Evolutionary conservation across 2,113 vertebrate species (phyloP).

Genomic region (Beaufortia kweichowensis): DNA sequence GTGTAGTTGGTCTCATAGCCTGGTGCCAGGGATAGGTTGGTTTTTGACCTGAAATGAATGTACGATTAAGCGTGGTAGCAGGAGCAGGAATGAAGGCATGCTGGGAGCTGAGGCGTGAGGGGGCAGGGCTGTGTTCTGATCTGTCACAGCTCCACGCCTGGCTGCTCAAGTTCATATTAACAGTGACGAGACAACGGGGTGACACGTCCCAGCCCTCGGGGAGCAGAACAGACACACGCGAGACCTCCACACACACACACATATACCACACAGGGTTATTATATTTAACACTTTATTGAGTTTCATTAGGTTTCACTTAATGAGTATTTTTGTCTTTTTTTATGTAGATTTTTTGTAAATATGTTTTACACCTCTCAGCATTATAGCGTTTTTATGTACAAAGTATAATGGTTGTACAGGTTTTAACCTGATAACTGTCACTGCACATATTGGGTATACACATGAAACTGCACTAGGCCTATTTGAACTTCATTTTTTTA

Average conservation of each 20-base stretch:
- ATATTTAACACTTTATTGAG: too few species aligned
- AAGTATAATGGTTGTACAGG: too few species aligned
- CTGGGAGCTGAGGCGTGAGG: constrained; percentile 45
- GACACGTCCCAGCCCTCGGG: constrained; percentile 70
- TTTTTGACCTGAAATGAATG: constrained; percentile 71
- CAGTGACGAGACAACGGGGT: constrained; percentile 72
- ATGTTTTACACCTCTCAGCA: too few species aligned
- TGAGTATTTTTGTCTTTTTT: too few species aligned
- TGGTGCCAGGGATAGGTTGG: constrained; percentile 52
- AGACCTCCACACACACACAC: constrained; percentile 44
- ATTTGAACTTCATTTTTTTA: too few species aligned
- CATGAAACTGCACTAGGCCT: too few species aligned
- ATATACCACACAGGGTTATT: constrained; percentile 19
- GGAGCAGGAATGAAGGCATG: constrained; percentile 58
- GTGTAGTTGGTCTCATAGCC: constrained; percentile 37
- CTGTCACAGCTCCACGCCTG: constrained; percentile 71
- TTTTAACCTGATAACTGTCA: too few species aligned
- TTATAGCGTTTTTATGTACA: too few species aligned
- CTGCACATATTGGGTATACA: too few species aligned
- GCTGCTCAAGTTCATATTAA: constrained; percentile 72
- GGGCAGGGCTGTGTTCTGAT: constrained; percentile 59
- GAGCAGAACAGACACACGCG: constrained; percentile 41
- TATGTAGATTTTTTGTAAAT: too few species aligned
- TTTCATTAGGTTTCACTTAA: too few species aligned
- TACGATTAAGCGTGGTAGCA: constrained; percentile 62